phyloP scores from a whole-genome alignment of 2,888 invertebrate genomes.

The Rhaphigaster nebulosa region DNA sequence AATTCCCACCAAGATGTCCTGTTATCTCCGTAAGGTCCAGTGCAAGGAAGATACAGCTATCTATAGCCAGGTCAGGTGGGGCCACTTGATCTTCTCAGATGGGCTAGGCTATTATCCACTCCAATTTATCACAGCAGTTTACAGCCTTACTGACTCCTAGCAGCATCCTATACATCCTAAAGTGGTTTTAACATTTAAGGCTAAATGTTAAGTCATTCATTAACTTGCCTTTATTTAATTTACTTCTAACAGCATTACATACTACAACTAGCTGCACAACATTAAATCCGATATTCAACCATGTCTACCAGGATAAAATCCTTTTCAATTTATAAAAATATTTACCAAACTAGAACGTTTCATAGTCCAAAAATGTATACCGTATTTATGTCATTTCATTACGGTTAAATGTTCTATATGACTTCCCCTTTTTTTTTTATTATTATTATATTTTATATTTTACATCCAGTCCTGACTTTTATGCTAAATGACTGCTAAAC shows the following conservation, averaged over 20 bases:
- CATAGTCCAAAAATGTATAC: too few species aligned
- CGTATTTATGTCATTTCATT: too few species aligned
- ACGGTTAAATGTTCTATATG: too few species aligned
- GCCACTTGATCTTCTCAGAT: constrained; percentile 3
- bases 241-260: background rate
- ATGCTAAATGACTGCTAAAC: too few species aligned
- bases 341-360: background rate
- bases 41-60: background rate
- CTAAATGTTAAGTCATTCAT: background rate
- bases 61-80: background rate
- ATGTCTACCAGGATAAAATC: background rate
- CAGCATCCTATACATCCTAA: background rate
- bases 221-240: background rate
- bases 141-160: background rate
- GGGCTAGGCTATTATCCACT: background rate
- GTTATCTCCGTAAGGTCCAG: too few species aligned
- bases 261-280: too few species aligned
- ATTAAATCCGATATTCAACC: too few species aligned
- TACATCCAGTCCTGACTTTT: too few species aligned
- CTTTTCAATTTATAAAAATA: background rate
- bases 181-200: background rate
- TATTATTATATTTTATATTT: too few species aligned
- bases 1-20: background rate
- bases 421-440: too few species aligned
- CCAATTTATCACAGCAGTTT: constrained; percentile 25